Evolutionary conservation across 2,797 vertebrate genomes (phyloP), one percentile per base, ranked within the genome.

Genomic region (Gambusia yucatana): DNA sequence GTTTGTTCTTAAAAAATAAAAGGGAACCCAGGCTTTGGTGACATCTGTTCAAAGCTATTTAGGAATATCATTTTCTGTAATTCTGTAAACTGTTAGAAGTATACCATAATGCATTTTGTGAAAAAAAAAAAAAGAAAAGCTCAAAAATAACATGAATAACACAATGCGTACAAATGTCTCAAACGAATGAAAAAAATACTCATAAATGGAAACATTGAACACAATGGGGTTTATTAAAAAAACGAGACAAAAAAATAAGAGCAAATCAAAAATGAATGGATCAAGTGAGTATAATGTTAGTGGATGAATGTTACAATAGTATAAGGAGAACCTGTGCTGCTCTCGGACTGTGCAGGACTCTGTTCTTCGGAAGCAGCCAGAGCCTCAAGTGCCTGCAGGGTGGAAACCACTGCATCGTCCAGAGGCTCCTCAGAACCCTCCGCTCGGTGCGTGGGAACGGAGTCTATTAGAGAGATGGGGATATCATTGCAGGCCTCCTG

Each of bases 291-390:
- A 91, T 93, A 86, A 87, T 92, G 93, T 97, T 96, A 99, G 95
- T 98, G 97, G 93, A 99, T 99, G 95, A 99, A 99, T 0, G 98
- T 99, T 96, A 98, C 97, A 95, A 99, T 98, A 92, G 97, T 96
- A 94, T 97, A 98, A 97, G 97, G 96, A 97, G 98, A 95, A 99
- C 98, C 98, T 99, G 98, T 97, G 96, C 96, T 98, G 94, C 96
- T 97, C 96, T 97, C 97, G 72, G 97, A 97, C 94, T 98, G 97
- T 25, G 91, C 92, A 13, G 95, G 93, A 79, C 93, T 93, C 90
- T 97, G 97, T 91, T 99, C 98, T 94, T 99, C 98, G 61, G 98
- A 99, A 76, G 97, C 97, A 83, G 98, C 97, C 77, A 99, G 96
- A 72, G 97, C 97, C 94, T 99, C 97, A 14, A 99, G 95, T 30